Evolutionary conservation across 2,888 invertebrate genomes (phyloP).

Genomic region (Stomorhina lunata): DNA sequence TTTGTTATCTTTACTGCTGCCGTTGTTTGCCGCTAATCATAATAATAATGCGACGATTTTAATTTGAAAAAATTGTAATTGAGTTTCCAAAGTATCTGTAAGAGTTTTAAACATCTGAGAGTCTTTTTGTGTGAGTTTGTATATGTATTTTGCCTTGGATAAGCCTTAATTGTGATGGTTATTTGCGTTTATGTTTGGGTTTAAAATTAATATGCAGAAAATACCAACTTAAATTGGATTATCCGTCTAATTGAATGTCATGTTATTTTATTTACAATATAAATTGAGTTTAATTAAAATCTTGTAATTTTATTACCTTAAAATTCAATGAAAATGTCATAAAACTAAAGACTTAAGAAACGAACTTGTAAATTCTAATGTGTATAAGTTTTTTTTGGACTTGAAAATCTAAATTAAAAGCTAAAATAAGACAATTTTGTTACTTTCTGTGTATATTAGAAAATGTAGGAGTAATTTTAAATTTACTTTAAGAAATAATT

Average conservation of each 20-base stretch:
- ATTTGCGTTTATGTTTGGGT: constrained; percentile 2
- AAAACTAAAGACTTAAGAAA: constrained; percentile 18
- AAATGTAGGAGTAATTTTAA: too few species aligned
- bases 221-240: constrained; percentile 11
- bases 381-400: too few species aligned
- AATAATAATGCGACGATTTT: constrained; percentile 58
- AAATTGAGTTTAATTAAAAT: constrained; percentile 38
- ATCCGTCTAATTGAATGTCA: constrained; percentile 41
- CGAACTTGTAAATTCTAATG: background rate
- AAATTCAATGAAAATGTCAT: background rate
- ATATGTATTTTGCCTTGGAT: constrained; percentile 4
- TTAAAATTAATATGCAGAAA: constrained; percentile 20
- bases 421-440: too few species aligned
- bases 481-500: too few species aligned
- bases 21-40: constrained; percentile 10
- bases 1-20: constrained; percentile 1
- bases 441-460: too few species aligned
- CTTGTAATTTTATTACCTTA: background rate
- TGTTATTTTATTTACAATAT: background rate
- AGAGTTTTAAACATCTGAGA: background rate
- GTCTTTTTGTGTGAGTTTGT: background rate
- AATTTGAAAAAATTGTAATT: constrained; percentile 50
- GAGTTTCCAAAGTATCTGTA: constrained; percentile 9
- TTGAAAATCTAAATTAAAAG: too few species aligned
- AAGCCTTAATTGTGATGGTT: constrained; percentile 21